Evolutionary conservation across 2,113 vertebrate genomes (phyloP), one percentile per base, ranked within the genome.

Genomic region (Protomyctophum bolini): DNA sequence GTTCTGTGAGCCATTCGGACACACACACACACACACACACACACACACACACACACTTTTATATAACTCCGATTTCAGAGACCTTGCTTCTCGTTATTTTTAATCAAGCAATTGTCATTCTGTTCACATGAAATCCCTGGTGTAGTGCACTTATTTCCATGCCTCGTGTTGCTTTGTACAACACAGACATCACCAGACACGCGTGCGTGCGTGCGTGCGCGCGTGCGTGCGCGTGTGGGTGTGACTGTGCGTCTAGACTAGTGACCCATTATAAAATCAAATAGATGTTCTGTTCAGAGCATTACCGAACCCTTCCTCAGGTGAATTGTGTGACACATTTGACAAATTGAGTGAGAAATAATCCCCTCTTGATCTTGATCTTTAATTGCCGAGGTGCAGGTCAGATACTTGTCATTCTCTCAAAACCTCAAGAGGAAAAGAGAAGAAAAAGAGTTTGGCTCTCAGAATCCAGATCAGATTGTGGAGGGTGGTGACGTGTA

Each of bases 261-360:
- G 8, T 76, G 70, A 2, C 7, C 11, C 0, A 41, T 82, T 73
- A 72, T 73, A 70, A 84, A 84, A 80, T 81, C 64, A 68, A 79
- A 68, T 52, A 80, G 76, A 81, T 60, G n/a, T 15, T 75, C 33
- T 12, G 14, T 11, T 63, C 28, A 68, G 11, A 58, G 52, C 54
- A 28, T 77, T 75, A 3, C 57, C 45, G 45, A 71, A 61, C 0
- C 33, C 48, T 75, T n/a, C 66, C 51, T 78, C 77, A 76, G 75
- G 72, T 55, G 57, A 77, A 73, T 33, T 12, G 52, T 69, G 82
- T 9, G 33, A 41, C 33, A 41, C 3, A 41, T 41, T 41, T 41
- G 33, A 6, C 33, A 41, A 41, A 41, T 41, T 2, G 33, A 41
- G 33, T 41, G 33, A 41, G 33, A 41, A 41, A 41, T 41, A 41